Evolutionary conservation across 1,140 invertebrate genomes (phyloP), one percentile per base, ranked within the genome.

Genomic region (Dreissena rostriformis): DNA sequence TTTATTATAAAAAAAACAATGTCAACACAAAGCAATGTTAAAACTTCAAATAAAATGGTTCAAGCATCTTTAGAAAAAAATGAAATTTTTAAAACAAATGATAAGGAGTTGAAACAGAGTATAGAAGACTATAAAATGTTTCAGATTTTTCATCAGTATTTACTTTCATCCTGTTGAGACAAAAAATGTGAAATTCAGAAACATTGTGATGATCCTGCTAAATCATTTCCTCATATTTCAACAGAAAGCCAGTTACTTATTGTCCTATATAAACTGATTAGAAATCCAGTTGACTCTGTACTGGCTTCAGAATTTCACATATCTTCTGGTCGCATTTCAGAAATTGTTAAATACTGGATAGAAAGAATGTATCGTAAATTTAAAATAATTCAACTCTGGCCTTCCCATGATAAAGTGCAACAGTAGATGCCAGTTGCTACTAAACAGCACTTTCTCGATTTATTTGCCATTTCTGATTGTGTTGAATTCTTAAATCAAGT

Each of bases 91-190:
- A 72, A 52, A 22, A 52, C 28, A 39, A 39, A 49, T 72, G 70
- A 72, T 39, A 72, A 72, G 49, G 70, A 72, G 51, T 17, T 72
- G 22, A 15, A 72, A 28, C 12, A 39, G 39, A 29, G 70, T 17
- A 72, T 72, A 49, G 70, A 72, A 72, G 51, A 72, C 22, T 72
- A 72, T 22, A 72, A 72, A 52, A 15, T 72, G 22, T 72, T 72
- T 72, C 12, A 72, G 51, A 72, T 72, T 72, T 10, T 72, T 72
- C 70, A 72, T 39, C 29, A 72, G 51, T 72, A 72, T 72, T 39
- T 72, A 15, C 15, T 72, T 49, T 72, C 70, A 29, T 11, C 12
- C n/a, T 72, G 70, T 52, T 14, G 29, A 72, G 70, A 72, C 51
- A 52, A 24, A 28, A 72, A 28, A 10, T 72, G 70, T 39, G 51